Evolutionary conservation across 2,888 invertebrate genomes (phyloP), one percentile per base, ranked within the genome.

Genomic region (Coelinius sp.): DNA sequence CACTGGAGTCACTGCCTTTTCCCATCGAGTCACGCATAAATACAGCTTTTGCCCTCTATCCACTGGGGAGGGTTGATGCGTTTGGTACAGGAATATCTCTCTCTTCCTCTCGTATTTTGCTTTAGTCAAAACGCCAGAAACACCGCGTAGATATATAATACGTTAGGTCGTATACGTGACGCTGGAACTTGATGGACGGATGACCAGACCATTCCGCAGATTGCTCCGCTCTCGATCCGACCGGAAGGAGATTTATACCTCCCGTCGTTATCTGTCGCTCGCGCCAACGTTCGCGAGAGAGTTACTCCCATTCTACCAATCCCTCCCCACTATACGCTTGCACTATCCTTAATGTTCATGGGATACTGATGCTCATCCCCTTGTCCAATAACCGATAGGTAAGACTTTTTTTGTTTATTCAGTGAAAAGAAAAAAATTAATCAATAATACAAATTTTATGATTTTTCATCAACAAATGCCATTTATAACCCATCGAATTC

Each of bases 171-270:
- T 75, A n/a, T n/a, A 74, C 81, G 81, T 80, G 82, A 81, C 82
- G 81, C 79, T 81, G 77, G 78, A 62, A 80, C 82, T 85, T 86
- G 86, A 86, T 86, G 84, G 86, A 86, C 86, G 85, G 84, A 86
- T 86, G 86, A 86, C 81, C 86, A 68, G 81, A 80, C 86, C 85
- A 86, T 86, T 86, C 85, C 84, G 84, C 86, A 87, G 86, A 87
- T 87, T 87, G 87, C 85, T 83, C 85, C 84, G 83, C 80, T 86
- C 84, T 78, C 82, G 82, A 84, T 84, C 81, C 84, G 77, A 81
- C 84, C 84, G 85, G 85, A 85, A 85, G 85, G 80, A 85, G 85
- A 85, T 85, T 85, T 85, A 85, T 85, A 85, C 84, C 82, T 83
- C 82, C 79, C 83, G 83, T 84, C 84, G 85, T 84, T 84, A 85